Percentiles rank a stretch among this genome's conserved stretches.
Evolutionary conservation across 2,113 vertebrate species (phyloP).

Genomic region (Sminthopsis crassicaudata): DNA sequence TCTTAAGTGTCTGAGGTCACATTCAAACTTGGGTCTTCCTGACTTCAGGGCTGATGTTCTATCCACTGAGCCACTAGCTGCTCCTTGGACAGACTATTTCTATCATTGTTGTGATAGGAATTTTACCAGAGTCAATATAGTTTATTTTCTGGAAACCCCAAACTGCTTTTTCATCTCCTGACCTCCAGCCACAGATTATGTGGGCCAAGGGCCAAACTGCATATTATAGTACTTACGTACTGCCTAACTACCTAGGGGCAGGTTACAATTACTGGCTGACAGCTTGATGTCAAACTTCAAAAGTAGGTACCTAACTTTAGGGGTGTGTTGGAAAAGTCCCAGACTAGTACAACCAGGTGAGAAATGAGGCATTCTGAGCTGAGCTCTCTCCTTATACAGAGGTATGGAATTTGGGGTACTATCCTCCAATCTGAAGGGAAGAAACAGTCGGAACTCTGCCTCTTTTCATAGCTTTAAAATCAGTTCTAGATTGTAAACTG

Average conservation of each 20-base stretch:
- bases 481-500: not conserved
- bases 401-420: not conserved
- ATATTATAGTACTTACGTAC: constrained; percentile 36
- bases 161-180: not conserved
- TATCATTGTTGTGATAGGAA: not conserved
- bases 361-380: not conserved
- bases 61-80: too few relatives aligned
- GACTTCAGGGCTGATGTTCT: too few relatives aligned
- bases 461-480: not conserved
- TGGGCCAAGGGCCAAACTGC: not conserved
- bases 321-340: not conserved
- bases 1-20: too few relatives aligned
- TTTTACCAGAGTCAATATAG: not conserved
- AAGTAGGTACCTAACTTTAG: fast-evolving
- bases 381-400: not conserved
- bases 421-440: not conserved
- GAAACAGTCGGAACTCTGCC: not conserved
- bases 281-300: not conserved
- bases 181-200: not conserved
- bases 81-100: too few relatives aligned
- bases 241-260: constrained; percentile 10
- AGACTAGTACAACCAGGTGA: not conserved
- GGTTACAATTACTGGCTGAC: not conserved
- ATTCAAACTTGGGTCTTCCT: too few relatives aligned
- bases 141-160: not conserved